Evolutionary conservation across 37 sponge, comb jelly and placozoan species (phyloP).

Genomic region (Diacarnus erythraeanus): DNA sequence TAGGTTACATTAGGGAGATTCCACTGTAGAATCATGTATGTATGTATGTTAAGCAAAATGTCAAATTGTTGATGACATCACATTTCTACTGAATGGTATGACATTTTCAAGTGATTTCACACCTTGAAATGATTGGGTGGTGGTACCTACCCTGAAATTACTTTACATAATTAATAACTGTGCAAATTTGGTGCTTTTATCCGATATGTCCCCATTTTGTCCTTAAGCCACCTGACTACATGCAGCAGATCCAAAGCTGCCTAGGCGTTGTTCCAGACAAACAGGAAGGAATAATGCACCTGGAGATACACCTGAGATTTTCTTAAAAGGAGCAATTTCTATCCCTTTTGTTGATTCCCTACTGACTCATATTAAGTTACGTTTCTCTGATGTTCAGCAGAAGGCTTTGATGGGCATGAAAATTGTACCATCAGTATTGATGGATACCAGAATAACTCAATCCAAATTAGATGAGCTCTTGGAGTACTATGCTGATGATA

Average conservation of each 20-base stretch:
- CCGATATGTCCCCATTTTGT: neutral
- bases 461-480: constrained; percentile 20
- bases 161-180: neutral
- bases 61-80: too few species aligned
- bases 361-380: constrained; percentile 23
- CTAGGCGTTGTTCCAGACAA: constrained; percentile 49
- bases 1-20: too few species aligned
- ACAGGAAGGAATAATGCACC: constrained; percentile 42
- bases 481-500: constrained; percentile 30
- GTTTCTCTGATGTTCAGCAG: constrained; percentile 28
- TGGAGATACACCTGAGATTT: constrained; percentile 51
- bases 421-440: constrained; percentile 38
- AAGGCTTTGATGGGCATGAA: constrained; percentile 33
- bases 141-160: neutral
- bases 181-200: neutral
- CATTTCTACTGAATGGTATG: too few species aligned
- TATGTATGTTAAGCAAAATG: too few species aligned
- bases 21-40: too few species aligned
- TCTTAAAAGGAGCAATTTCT: constrained; percentile 46
- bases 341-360: constrained; percentile 59
- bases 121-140: neutral
- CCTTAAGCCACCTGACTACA: too few species aligned
- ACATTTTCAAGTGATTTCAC: too few species aligned
- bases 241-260: constrained; percentile 31
- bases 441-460: neutral